phyloP scores from a whole-genome alignment of 2,797 vertebrate species.

The Neosalanx taihuensis region DNA sequence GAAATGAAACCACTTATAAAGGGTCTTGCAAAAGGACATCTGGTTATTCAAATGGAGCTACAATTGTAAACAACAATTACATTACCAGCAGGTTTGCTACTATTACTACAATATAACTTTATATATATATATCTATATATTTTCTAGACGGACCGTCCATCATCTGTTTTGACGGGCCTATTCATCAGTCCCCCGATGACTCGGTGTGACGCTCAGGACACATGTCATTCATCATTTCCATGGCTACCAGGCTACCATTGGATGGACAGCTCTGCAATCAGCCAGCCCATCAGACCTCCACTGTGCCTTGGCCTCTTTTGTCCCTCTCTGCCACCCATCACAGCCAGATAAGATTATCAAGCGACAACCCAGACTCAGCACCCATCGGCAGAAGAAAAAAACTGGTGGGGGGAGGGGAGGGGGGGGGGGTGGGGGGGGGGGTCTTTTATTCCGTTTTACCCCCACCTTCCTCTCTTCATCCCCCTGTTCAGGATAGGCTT shows the following conservation, averaged over 20 bases:
- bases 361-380: slow-evolving; percentile 74
- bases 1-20: background rate
- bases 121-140: slow-evolving; percentile 6
- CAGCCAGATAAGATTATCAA: slow-evolving; percentile 86
- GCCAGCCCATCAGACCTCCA: slow-evolving; percentile 73
- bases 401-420: slow-evolving; percentile 29
- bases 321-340: slow-evolving; percentile 79
- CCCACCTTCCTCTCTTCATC: slow-evolving; percentile 62
- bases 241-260: slow-evolving; percentile 59
- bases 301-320: slow-evolving; percentile 75
- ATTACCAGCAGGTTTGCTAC: background rate
- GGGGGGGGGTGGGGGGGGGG: slow-evolving; percentile 20
- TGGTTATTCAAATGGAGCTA: background rate
- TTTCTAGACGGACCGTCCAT: slow-evolving; percentile 36
- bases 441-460: slow-evolving; percentile 25
- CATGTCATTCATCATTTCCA: slow-evolving; percentile 81
- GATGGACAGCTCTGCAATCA: slow-evolving; percentile 84
- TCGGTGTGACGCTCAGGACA: slow-evolving; percentile 50
- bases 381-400: slow-evolving; percentile 62
- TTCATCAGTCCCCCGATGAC: slow-evolving; percentile 53
- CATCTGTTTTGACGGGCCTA: slow-evolving; percentile 43
- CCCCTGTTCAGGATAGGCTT: slow-evolving; percentile 74
- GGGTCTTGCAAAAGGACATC: background rate
- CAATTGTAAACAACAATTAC: background rate
- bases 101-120: background rate